phyloP scores from a whole-genome alignment of 2,888 invertebrate genomes.

The Cheilosia urbana region DNA sequence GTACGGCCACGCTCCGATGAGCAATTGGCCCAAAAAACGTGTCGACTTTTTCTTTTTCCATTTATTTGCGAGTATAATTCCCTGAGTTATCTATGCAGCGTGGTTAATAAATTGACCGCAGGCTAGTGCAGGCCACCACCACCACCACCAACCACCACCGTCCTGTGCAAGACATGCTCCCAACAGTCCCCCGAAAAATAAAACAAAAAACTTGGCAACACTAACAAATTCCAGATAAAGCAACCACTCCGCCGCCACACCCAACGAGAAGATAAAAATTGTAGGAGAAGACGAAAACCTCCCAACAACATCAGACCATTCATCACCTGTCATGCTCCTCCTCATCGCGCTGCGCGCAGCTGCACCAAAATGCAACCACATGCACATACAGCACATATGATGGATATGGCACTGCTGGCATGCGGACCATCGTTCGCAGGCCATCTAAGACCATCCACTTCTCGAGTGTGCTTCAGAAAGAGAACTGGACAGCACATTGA shows the following conservation, averaged over 20 bases:
- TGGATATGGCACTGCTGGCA: slow-evolving; percentile 58
- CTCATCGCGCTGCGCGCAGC: slow-evolving; percentile 43
- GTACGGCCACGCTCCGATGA: slow-evolving; percentile 72
- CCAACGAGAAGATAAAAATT: slow-evolving; percentile 55
- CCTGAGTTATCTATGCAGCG: slow-evolving; percentile 64
- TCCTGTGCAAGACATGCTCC: slow-evolving; percentile 20
- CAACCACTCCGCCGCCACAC: slow-evolving; percentile 64
- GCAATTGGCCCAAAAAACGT: slow-evolving; percentile 75
- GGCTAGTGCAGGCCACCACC: slow-evolving; percentile 46
- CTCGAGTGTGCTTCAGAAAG: slow-evolving; percentile 53
- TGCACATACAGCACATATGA: slow-evolving; percentile 27
- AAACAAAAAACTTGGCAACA: slow-evolving; percentile 18
- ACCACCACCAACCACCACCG: neutral
- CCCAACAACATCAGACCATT: slow-evolving; percentile 66
- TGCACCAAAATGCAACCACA: slow-evolving; percentile 24
- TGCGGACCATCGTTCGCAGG: slow-evolving; percentile 35
- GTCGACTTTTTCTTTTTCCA: slow-evolving; percentile 65
- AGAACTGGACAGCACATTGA: slow-evolving; percentile 69
- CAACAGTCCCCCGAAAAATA: slow-evolving; percentile 20
- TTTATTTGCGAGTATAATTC: slow-evolving; percentile 28
- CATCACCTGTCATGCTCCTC: slow-evolving; percentile 73
- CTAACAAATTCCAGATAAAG: slow-evolving; percentile 44
- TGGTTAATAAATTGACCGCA: slow-evolving; percentile 75
- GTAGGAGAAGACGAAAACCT: slow-evolving; percentile 52
- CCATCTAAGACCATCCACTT: slow-evolving; percentile 69